Conservation (phyloP, 2,888 invertebrate genomes). For the Pandemis heparana region DNA sequence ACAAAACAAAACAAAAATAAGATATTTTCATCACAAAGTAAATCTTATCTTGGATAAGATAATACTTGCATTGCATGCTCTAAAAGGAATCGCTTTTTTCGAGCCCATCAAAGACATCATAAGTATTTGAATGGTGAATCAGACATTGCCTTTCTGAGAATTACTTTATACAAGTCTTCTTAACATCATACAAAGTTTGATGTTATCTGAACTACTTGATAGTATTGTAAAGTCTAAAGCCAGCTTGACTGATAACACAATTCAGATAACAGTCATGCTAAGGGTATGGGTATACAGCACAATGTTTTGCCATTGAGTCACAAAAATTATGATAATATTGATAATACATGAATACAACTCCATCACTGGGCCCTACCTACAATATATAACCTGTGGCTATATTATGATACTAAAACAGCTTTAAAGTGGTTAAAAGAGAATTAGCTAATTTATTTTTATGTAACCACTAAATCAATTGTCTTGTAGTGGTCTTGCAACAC, state of each 20-base stretch:
- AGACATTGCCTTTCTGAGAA: neutral
- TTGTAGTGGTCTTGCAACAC: constrained; percentile 1
- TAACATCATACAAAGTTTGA: neutral
- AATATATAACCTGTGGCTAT: neutral
- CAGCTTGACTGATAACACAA: constrained; percentile 25
- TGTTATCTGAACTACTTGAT: constrained; percentile 26
- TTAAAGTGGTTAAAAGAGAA: neutral
- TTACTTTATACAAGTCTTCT: neutral
- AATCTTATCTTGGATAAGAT: too few species aligned
- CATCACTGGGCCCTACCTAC: neutral
- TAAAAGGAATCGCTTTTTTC: too few species aligned
- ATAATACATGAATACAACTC: neutral
- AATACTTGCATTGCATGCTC: too few species aligned
- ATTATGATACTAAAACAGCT: neutral
- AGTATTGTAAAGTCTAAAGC: constrained; percentile 27
- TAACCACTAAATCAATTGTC: constrained; percentile 1
- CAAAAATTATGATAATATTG: constrained; percentile 14
- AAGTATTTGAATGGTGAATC: neutral
- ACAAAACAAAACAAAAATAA: too few species aligned
- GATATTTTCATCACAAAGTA: too few species aligned
- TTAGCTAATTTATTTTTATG: constrained; percentile 1
- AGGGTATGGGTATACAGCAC: constrained; percentile 7
- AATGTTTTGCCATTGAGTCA: constrained; percentile 29
- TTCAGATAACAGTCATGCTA: constrained; percentile 10
- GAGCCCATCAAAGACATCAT: neutral